A percentile compares a stretch with the other conserved stretches of the same genome.
phyloP scores from a whole-genome alignment of 2,888 invertebrate genomes.

The Volucella zonaria region DNA sequence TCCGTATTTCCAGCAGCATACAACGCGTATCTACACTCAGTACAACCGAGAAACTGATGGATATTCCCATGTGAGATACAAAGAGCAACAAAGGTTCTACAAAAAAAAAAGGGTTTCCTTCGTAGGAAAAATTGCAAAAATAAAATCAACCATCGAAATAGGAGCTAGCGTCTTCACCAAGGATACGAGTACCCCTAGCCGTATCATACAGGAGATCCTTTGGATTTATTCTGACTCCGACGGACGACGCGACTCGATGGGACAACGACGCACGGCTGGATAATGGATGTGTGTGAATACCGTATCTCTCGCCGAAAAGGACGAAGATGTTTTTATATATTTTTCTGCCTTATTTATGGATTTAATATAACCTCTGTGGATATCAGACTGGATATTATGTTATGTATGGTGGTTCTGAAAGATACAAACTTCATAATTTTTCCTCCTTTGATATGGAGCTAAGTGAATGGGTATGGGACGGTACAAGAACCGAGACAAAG shows the following conservation, averaged over 20 bases:
- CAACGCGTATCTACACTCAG: constrained; percentile 6
- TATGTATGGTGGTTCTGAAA: constrained; percentile 53
- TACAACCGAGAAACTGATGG: constrained; percentile 41
- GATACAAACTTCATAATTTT: constrained; percentile 73
- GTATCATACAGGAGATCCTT: constrained; percentile 25
- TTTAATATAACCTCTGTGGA: constrained; percentile 71
- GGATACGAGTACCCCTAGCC: constrained; percentile 29
- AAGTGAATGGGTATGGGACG: constrained; percentile 4
- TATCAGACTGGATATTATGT: constrained; percentile 65
- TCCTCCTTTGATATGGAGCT: constrained; percentile 66
- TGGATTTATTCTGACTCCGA: constrained; percentile 22
- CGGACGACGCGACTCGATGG: background rate
- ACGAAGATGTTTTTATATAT: constrained; percentile 40
- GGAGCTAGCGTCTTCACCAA: constrained; percentile 15
- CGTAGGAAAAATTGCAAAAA: constrained; percentile 28
- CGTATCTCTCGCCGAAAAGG: background rate
- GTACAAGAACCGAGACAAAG: constrained; percentile 15
- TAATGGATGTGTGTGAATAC: constrained; percentile 10
- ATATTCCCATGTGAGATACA: constrained; percentile 52
- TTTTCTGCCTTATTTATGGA: constrained; percentile 67
- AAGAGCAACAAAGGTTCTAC: constrained; percentile 36
- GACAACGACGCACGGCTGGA: background rate
- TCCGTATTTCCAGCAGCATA: background rate
- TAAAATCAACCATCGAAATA: constrained; percentile 44
- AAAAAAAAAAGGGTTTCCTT: constrained; percentile 35